Base-by-base conservation (phyloP, 1,140 invertebrate species). In the Papilio machaon region DNA sequence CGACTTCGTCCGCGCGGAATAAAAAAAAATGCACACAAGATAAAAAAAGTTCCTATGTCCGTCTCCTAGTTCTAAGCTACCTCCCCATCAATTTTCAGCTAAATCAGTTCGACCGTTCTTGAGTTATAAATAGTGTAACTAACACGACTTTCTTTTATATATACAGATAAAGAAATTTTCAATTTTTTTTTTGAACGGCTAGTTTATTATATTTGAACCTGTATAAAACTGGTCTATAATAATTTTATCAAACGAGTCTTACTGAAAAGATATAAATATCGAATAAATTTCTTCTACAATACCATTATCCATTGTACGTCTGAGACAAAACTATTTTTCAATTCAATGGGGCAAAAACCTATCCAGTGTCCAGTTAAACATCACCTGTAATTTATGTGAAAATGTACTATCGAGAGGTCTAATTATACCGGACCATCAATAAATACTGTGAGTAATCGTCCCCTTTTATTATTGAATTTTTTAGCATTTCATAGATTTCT, bases 231-330 rank as follows among this genome's bases (percentile, higher is more conserved):
- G 58, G 6, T 13, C 9, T 64, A 2, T 30, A 23, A 64, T 30
- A 64, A 64, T 64, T 64, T 23, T 30, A 64, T 64, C 19, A 5
- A 64, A 64, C 2, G 23, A 13, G 9, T 11, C 5, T 23, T 13
- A 10, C 15, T 52, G 15, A 23, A 64, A 35, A 30, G 1, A 30
- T 13, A 19, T 19, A 19, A 64, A 64, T 30, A 67, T 67, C 3
- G 10, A 2, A 35, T 19, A 17, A 30, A 15, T 38, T 70, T 70
- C 10, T 70, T 70, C 64, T 64, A 30, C 30, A 13, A n/a, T 60
- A 60, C 64, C 30, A 70, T 70, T 70, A 70, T 70, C 64, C 64
- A 70, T 70, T 70, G 64, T 70, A 35, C 49, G 10, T 35, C 30
- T 35, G 1, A 70, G 30, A 70, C 64, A 70, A 70, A 70, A 70